Evolutionary conservation across 2,113 vertebrate species (phyloP), one percentile per base, ranked within the genome.

Genomic region (Oostethus manadensis): DNA sequence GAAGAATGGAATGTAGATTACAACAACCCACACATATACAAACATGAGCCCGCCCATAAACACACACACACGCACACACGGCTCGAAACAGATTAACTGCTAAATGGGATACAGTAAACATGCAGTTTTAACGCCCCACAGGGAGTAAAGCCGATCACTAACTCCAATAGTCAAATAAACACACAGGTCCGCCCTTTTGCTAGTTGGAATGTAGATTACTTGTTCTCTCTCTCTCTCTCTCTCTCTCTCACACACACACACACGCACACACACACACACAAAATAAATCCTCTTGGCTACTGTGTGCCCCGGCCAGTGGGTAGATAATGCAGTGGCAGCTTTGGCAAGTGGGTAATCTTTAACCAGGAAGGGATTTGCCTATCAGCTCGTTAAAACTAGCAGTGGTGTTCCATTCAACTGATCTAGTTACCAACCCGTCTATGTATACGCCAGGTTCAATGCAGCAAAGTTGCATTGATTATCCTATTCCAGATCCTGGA

Each of bases 321-420:
- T 80, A 88, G 85, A 89, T 88, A 87, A 89, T 85, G 74, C 79
- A 71, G 74, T 73, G 77, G 81, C 86, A 81, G 86, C 79, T 84
- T 80, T 77, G 57, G 84, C 70, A 72, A 81, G 73, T 69, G 64
- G 81, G 84, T 89, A 86, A 89, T 90, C 89, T 89, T 90, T 88
- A 90, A 88, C 89, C 84, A 87, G 86, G 80, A 87, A 86, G 73
- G 85, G 88, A 90, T 90, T 89, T 89, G 85, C 84, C 87, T 84
- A 90, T 91, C 88, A 86, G 88, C 87, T 88, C 62, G 78, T 89
- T 90, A 89, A 89, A 91, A 88, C 88, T 82, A 86, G 82, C 75
- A 60, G 77, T 64, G 56, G 56, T 49, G 70, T 76, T 63, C 65
- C 72, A 73, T 86, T 79, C 70, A 62, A 83, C 83, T 71, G 71